These are phyloP conservation scores for Subanguina moxae DNA, from an alignment of 1,140 invertebrate species.

Conservation along the genomic window DNA sequence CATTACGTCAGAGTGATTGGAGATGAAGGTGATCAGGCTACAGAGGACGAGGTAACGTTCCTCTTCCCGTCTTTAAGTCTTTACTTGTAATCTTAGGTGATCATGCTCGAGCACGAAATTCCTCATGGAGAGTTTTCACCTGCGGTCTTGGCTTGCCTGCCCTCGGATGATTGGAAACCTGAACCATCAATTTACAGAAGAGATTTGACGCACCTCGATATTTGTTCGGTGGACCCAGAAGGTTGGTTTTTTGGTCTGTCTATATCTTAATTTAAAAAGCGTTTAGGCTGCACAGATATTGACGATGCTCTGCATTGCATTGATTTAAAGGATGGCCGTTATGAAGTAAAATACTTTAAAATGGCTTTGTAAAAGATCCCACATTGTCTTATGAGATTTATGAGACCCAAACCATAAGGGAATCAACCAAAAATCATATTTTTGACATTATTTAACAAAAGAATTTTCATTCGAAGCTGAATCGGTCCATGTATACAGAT, in stretches of 20 bases:
- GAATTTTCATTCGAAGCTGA: too few species aligned
- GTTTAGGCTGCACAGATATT: constrained; percentile 84
- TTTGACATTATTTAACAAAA: too few species aligned
- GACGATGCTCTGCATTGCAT: constrained; percentile 94
- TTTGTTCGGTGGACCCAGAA: constrained; percentile 96
- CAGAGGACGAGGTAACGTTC: constrained; percentile 38
- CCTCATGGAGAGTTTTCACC: constrained; percentile 91
- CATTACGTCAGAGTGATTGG: constrained; percentile 80
- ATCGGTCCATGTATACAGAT: too few species aligned
- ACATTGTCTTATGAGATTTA: too few species aligned
- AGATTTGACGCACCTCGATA: constrained; percentile 68
- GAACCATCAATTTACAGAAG: constrained; percentile 63
- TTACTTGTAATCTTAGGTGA: background rate
- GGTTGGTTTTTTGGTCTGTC: constrained; percentile 57
- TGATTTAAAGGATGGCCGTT: constrained; percentile 71
- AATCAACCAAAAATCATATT: too few species aligned
- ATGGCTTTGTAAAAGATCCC: background rate
- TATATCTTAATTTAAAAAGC: too few species aligned
- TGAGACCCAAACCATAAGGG: too few species aligned
- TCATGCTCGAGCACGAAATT: constrained; percentile 92
- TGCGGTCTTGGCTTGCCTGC: constrained; percentile 84
- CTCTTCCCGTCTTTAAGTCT: background rate
- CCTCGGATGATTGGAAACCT: constrained; percentile 76
- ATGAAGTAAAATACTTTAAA: constrained; percentile 63
- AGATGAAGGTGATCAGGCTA: constrained; percentile 72